Conservation (phyloP, 1,140 invertebrate species). For the Chelonus insularis region DNA sequence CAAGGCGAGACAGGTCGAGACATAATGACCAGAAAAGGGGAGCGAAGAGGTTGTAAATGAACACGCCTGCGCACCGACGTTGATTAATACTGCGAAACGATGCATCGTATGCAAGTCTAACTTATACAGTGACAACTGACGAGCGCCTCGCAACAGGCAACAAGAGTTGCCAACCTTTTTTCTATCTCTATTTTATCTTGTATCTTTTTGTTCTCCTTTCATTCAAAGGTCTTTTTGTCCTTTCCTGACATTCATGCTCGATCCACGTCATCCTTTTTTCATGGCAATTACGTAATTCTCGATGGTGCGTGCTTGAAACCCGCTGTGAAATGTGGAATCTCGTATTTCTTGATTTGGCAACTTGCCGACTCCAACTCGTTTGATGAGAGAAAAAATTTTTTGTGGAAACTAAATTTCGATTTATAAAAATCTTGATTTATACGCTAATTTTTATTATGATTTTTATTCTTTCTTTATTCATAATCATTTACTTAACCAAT, state of each 20-base stretch:
- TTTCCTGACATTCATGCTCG: conserved; percentile 9
- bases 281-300: conserved; percentile 12
- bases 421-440: background rate
- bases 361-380: background rate
- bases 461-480: too few relatives aligned
- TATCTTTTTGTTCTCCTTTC: background rate
- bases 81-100: conserved; percentile 4
- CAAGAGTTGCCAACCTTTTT: conserved; percentile 16
- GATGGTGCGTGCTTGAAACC: background rate
- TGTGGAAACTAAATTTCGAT: background rate
- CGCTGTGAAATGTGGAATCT: background rate
- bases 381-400: background rate
- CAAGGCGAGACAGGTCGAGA: background rate
- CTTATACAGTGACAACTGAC: background rate
- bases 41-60: conserved; percentile 8
- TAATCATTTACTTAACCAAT: too few relatives aligned
- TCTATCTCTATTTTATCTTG: background rate
- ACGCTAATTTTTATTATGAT: too few relatives aligned
- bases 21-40: conserved; percentile 3
- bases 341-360: conserved; percentile 2
- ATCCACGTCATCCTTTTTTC: conserved; percentile 7
- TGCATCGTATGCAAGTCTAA: background rate
- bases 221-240: background rate
- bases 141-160: conserved; percentile 19
- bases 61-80: conserved; percentile 10